Base-by-base conservation (phyloP, 2,113 vertebrate species). In the Mormyrus lacerda region DNA sequence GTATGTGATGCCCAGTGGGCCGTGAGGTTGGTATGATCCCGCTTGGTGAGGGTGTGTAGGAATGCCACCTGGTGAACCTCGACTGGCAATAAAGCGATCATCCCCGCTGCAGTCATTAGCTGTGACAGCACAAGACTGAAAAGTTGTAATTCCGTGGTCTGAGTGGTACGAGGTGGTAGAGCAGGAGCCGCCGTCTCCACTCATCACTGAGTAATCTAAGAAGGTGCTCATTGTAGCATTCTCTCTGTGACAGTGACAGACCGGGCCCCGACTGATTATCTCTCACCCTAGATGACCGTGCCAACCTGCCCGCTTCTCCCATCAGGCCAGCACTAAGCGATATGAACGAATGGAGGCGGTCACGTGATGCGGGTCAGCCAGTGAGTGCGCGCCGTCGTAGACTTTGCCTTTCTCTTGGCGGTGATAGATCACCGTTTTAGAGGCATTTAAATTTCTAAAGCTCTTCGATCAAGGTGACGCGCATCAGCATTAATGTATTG, bases 221-320 rank as follows among this genome's bases (percentile, higher is more conserved):
- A 99, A 99, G 94, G 97, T 97, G 95, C 96, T 99, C 98, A 99
- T 99, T 94, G 95, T 98, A 93, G 95, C 97, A 97, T 97, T 91
- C 95, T 97, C 94, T 95, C 94, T 93, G 94, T 95, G 92, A 96
- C 95, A 96, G 95, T 93, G 95, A 93, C 94, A 95, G 96, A 94
- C 95, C 93, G 95, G 94, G 94, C 96, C 95, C 95, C 95, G 93
- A 95, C 96, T 94, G 95, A 90, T 92, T 89, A 92, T 91, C 89
- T 90, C 91, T 88, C 92, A 93, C 95, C 96, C 96, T 90, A 94
- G 95, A 95, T 97, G 97, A 96, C 96, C 94, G 96, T 97, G 96
- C 96, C 97, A 97, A 97, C 97, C 97, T 97, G 96, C 97, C 96
- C 96, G 96, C 96, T 96, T 96, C 95, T 96, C 96, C 96, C 95